Base-by-base conservation (phyloP, 2,113 vertebrate species). In the Oophaga pumilio region DNA sequence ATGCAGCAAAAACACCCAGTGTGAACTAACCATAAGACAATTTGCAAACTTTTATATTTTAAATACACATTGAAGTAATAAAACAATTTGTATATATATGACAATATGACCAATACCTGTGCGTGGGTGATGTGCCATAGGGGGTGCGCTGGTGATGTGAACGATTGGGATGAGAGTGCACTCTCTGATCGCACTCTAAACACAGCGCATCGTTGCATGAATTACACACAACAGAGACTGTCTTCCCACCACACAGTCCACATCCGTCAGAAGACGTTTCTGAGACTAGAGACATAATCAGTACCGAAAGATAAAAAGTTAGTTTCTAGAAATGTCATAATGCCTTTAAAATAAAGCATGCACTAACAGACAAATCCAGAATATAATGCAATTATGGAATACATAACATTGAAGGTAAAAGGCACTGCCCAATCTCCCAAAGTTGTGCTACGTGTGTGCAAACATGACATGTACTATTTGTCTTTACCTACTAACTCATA, bases 121-220 rank as follows among this genome's bases (percentile, higher is more conserved):
- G 6, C 14, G 66, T 15, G 13, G 52, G 66, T 49, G 68, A n/a
- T 52, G 26, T 62, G 28, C 53, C 68, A 66, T 5, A 82, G 14
- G 56, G 66, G 4, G 50, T 20, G 28, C 86, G 86, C 24, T 76
- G 78, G 50, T 87, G 86, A 53, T 76, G 18, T n/a, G 18, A 24
- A 24, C 86, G 86, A 33, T 52, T 74, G 26, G 86, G 86, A 6
- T 87, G 86, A 24, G n/a, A 62, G 15, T 87, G 86, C 53, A 82
- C 68, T 82, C 68, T 73, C 4, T 87, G 56, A 62, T 87, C 86
- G 53, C 79, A 82, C 11, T n/a, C 18, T 22, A 50, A 24, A 53
- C 86, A 87, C 4, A 87, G 57, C 10, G 5, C 53, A 6, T 87
- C 86, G 53, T 82, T 74, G 64, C 86, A 87, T 13, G 26, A 74